Evolutionary conservation across 2,797 vertebrate genomes (phyloP), one percentile per base, ranked within the genome.

Genomic region (Alca torda): DNA sequence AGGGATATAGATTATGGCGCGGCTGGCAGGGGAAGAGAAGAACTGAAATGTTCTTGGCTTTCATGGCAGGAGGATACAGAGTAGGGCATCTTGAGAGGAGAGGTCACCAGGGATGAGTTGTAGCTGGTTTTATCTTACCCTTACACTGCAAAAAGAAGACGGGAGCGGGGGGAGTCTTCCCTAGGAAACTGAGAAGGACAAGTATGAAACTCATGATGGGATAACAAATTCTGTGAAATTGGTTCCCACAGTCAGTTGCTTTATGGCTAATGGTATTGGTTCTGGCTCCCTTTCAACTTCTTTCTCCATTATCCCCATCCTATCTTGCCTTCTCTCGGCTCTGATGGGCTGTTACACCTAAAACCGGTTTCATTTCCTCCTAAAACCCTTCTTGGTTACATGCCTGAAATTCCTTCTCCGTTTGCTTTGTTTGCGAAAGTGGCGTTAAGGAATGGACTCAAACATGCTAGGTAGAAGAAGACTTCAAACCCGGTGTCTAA

Each of bases 151-250:
- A 84, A 92, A 96, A 63, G 53, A 37, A 85, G 65, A 70, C 9
- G 45, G 35, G 17, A 45, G 39, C 0, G 1, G 43, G 11, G 45
- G 16, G 19, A 75, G 82, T 46, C 53, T 95, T 92, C 56, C 43
- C 26, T 48, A 53, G 57, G 39, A 92, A 92, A 88, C 65, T 39
- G 89, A 93, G 84, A 95, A 91, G 61, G 59, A 84, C 73, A 69
- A 92, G 93, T 92, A 69, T 16, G 63, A 94, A 81, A 65, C 73
- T 93, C 81, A 65, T 2, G 11, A 89, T 65, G 35, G 68, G 50
- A 75, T 83, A 81, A 91, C 16, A 91, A 95, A 83, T 60, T 65
- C 87, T 78, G 50, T 84, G 89, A 90, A 96, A 87, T 21, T 46
- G 69, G 79, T 76, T 93, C 46, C 57, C 33, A 65, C 48, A 10